Evolutionary conservation across 2,888 invertebrate species (phyloP).

Genomic region (Chesias legatella): DNA sequence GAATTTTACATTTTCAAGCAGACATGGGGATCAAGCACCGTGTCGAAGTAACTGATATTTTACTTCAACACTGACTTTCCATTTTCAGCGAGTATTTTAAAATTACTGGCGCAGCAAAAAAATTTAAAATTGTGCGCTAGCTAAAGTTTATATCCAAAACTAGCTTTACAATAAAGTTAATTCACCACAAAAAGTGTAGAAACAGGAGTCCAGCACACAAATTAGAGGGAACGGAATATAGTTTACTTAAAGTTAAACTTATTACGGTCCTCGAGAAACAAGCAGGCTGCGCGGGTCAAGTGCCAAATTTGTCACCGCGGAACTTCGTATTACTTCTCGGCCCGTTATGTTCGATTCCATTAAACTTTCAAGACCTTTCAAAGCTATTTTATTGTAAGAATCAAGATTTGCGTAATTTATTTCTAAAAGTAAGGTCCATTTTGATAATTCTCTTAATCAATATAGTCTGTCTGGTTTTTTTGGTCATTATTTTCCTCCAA

Average conservation of each 20-base stretch:
- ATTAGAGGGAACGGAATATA: constrained; percentile 79
- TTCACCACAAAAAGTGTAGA: constrained; percentile 59
- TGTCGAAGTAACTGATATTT: constrained; percentile 48
- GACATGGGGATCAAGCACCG: constrained; percentile 48
- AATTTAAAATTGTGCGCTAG: neutral
- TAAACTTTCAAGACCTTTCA: constrained; percentile 79
- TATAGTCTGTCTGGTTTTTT: constrained; percentile 2
- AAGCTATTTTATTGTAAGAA: constrained; percentile 77
- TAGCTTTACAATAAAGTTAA: constrained; percentile 38
- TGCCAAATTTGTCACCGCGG: constrained; percentile 80
- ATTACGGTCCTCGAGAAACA: constrained; percentile 78
- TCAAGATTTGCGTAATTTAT: constrained; percentile 74
- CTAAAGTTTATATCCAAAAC: constrained; percentile 6
- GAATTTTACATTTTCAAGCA: constrained; percentile 66
- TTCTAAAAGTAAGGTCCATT: constrained; percentile 43
- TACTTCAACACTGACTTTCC: constrained; percentile 35
- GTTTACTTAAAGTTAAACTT: constrained; percentile 80
- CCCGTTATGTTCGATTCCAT: constrained; percentile 76
- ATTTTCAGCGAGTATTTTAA: constrained; percentile 1
- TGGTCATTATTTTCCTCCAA: constrained; percentile 2
- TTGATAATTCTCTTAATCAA: no score
- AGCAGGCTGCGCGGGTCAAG: constrained; percentile 77
- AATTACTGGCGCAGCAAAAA: no score
- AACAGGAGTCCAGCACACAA: constrained; percentile 55
- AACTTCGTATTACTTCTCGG: constrained; percentile 73